phyloP scores from a whole-genome alignment of 2,113 vertebrate species.

The Anoura caudifer region DNA sequence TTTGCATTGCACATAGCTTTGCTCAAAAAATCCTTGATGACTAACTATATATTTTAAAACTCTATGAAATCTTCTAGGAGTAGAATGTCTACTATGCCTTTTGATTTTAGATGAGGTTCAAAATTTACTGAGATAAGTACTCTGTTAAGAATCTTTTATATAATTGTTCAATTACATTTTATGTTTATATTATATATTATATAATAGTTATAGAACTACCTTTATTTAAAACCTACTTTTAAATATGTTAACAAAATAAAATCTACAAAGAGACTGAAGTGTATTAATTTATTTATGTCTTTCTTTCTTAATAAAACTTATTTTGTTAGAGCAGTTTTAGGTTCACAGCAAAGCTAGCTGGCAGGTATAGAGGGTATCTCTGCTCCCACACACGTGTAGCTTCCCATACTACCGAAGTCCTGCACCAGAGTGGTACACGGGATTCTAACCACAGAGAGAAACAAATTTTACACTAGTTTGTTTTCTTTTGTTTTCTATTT shows the following conservation, averaged over 20 bases:
- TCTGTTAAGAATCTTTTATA: background rate
- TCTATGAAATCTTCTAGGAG: background rate
- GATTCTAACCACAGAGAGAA: background rate
- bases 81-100: background rate
- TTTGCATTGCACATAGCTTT: background rate
- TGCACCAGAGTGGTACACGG: background rate
- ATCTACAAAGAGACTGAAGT: background rate
- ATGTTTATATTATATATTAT: background rate
- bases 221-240: background rate
- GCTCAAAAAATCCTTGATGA: conserved; percentile 15
- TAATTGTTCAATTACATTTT: background rate
- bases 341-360: background rate
- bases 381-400: too few species aligned
- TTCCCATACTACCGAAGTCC: background rate
- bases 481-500: background rate
- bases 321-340: background rate
- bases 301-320: background rate
- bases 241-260: background rate
- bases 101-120: conserved; percentile 24
- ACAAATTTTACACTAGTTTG: background rate
- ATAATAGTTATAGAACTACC: background rate
- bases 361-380: background rate
- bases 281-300: background rate
- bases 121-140: background rate
- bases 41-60: background rate